Evolutionary conservation across 2,888 invertebrate species (phyloP).

Genomic region (Crossocerus cetratus): DNA sequence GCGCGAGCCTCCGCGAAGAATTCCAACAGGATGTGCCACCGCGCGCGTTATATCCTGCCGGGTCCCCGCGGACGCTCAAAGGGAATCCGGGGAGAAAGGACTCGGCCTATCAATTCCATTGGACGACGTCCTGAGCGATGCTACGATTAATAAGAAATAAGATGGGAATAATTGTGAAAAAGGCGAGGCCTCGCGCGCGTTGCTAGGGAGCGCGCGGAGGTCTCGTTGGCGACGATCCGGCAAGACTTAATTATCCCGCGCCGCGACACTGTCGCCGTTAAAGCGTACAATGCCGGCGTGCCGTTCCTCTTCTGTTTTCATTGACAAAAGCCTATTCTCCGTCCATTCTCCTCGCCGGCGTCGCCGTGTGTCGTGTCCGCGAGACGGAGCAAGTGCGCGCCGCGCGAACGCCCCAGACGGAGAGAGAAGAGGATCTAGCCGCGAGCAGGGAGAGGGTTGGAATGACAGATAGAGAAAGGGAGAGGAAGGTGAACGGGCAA

Average conservation of each 20-base stretch:
- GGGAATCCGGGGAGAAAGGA: no score
- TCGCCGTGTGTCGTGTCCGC: constrained; percentile 50
- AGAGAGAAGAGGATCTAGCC: neutral
- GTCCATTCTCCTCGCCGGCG: constrained; percentile 36
- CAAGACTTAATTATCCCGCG: constrained; percentile 67
- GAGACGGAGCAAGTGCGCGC: constrained; percentile 29
- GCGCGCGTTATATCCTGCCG: no score
- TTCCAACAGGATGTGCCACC: constrained; percentile 44
- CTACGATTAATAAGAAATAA: no score
- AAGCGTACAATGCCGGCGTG: constrained; percentile 57
- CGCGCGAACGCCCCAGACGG: constrained; percentile 19
- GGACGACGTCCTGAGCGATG: no score
- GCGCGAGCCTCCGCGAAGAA: constrained; percentile 45
- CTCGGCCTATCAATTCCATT: no score
- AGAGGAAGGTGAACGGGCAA: constrained; percentile 6
- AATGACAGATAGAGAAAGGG: neutral
- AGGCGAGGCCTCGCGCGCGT: no score
- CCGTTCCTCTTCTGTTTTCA: constrained; percentile 52
- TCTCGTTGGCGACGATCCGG: neutral
- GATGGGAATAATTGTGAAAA: no score
- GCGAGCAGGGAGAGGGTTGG: neutral
- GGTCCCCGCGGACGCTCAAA: no score
- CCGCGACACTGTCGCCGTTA: constrained; percentile 56
- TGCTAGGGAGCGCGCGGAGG: no score
- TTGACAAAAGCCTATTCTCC: constrained; percentile 45